These are phyloP conservation scores for Cebus imitator DNA, from an alignment of 2,113 vertebrate species.

Conservation along the genomic window DNA sequence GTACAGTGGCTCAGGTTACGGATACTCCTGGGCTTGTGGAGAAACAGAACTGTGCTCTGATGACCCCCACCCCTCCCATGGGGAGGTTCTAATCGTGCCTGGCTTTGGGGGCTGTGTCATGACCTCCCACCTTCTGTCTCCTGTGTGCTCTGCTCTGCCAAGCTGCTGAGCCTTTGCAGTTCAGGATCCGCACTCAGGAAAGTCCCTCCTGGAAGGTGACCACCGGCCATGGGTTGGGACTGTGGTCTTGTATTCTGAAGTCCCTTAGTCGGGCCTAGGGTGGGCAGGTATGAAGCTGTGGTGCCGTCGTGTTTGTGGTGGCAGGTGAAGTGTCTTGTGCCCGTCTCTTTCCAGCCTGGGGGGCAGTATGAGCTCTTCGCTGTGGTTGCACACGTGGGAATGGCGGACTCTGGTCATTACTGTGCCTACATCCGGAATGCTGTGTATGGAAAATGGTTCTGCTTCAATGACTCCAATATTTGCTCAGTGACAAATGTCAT, in stretches of 20 bases:
- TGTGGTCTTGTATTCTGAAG: neutral
- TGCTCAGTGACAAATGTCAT: conserved; percentile 79
- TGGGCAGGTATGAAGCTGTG: neutral
- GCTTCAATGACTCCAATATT: conserved; percentile 86
- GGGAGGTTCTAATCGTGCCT: neutral
- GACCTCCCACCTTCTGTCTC: neutral
- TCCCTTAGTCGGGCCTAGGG: neutral
- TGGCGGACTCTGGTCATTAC: conserved; percentile 81
- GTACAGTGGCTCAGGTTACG: neutral
- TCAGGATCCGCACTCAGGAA: neutral
- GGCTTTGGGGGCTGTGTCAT: neutral
- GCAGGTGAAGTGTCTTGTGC: neutral
- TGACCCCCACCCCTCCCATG: neutral
- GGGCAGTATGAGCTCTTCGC: conserved; percentile 84
- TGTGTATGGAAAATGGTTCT: conserved; percentile 82
- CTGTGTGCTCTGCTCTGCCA: neutral
- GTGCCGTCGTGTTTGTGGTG: neutral
- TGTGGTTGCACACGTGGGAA: conserved; percentile 85
- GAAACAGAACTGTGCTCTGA: neutral
- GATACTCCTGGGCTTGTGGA: neutral
- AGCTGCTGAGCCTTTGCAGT: neutral
- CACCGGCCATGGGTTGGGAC: neutral
- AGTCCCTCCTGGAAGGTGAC: too few species aligned
- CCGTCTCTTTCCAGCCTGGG: conserved; percentile 70
- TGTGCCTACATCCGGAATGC: conserved; percentile 83